Evolutionary conservation across 2,113 vertebrate species (phyloP), one percentile per base, ranked within the genome.

Genomic region (Anoplopoma fimbria): DNA sequence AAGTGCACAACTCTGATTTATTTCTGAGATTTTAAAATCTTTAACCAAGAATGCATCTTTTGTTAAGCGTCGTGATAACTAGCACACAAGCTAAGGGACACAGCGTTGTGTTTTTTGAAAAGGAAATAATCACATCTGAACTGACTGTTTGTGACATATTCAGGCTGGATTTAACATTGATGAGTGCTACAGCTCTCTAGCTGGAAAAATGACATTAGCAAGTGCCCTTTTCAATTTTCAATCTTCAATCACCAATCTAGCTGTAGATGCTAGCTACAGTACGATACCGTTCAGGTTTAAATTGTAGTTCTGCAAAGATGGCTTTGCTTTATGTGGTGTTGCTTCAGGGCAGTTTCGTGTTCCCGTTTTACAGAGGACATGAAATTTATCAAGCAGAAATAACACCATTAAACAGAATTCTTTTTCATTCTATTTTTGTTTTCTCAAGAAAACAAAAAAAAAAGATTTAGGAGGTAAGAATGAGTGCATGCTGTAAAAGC

Each of bases 401-500:
- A 0, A 64, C 23, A 27, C 9, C 70, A 17, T 31, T 27, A 36
- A 69, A 34, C 23, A 64, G 14, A 14, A 21, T 23, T 29, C 23
- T 21, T 75, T 63, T 36, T 27, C 6, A 49, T 63, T 21, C 1
- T 27, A 1, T 36, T n/a, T n/a, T n/a, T 25, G 7, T 13, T 34
- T 34, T 63, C 1, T 45, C 40, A 4, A 45, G 29, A 57, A 58
- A 27, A 27, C 13, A 60, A 21, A 45, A 40, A 45, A 40, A 45
- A 9, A 36, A 25, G 29, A 29, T 17, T 31, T 21, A 70, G 5
- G 36, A 17, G 47, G n/a, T 49, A 25, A 29, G 55, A 69, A 1
- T 33, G 63, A 82, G 72, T 34, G 2, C 23, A n/a, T 40, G 72
- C 45, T 40, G 31, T 80, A 71, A 80, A 76, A 76, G 25, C 64